These are phyloP conservation scores for Drosophila watanabei DNA, from an alignment of 1,140 invertebrate species.

Conservation along the genomic window DNA sequence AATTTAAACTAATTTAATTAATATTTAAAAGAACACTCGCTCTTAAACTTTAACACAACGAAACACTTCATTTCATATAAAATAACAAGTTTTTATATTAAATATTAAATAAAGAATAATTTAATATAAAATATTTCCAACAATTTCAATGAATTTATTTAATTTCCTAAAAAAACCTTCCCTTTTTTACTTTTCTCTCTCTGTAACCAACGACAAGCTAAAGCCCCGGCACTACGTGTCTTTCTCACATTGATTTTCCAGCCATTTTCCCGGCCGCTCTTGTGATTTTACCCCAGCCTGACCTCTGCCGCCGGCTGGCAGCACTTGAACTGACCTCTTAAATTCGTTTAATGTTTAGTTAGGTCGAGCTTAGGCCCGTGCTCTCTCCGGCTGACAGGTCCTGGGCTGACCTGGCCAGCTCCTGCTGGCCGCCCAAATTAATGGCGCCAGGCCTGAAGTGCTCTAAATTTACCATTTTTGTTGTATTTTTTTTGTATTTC, in stretches of 20 bases:
- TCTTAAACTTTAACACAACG: no score
- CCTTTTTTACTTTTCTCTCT: background rate
- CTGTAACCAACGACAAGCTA: conserved; percentile 24
- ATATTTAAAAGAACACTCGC: no score
- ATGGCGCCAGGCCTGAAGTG: conserved; percentile 67
- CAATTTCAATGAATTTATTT: no score
- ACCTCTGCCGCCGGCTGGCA: background rate
- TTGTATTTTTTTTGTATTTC: conserved; percentile 8
- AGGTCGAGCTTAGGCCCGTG: conserved; percentile 61
- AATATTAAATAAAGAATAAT: background rate
- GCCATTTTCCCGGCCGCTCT: conserved; percentile 14
- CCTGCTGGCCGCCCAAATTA: conserved; percentile 50
- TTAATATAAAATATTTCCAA: no score
- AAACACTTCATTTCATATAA: no score
- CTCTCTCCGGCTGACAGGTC: conserved; percentile 44
- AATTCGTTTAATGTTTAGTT: conserved; percentile 82
- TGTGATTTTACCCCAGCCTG: conserved; percentile 23
- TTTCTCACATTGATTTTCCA: conserved; percentile 47
- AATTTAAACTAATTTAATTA: background rate
- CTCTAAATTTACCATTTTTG: conserved; percentile 69
- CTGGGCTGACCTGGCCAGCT: conserved; percentile 10
- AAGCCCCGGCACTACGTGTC: conserved; percentile 13
- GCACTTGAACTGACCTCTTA: conserved; percentile 72
- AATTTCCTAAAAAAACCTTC: no score
- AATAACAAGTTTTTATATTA: no score